Base-by-base conservation (phyloP, 2,113 vertebrate species). In the Oncorhynchus clarkii region DNA sequence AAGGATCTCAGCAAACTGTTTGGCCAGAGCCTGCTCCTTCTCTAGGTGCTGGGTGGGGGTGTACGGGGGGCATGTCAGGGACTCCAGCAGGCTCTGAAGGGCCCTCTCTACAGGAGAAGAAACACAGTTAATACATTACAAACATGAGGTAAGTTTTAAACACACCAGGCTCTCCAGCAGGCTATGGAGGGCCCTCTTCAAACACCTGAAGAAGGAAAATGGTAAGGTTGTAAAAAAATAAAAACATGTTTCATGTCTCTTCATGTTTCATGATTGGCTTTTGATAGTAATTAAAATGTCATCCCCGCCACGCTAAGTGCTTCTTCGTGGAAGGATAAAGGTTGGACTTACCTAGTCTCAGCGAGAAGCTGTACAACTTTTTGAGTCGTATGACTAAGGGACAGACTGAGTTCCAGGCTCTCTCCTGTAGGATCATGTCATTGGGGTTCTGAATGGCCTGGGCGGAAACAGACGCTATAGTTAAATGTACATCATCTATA, bases 391-490 rank as follows among this genome's bases (percentile, higher is more conserved):
- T 96, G 69, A 99, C 98, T 54, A 99, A 91, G 1, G 97, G 98
- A 78, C 98, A 99, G 20, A 99, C 98, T 0, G 97, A 94, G 89
- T 96, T 97, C 98, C 98, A 99, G 0, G 98, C 98, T 81, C 91
- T 95, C 85, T 99, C 98, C 86, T 99, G 98, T 80, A 97, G 94
- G 31, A 93, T 92, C 82, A 95, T 93, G 89, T 98, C 96, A 12
- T 88, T 97, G 54, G 98, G 97, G 80, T 99, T 99, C 88, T 99
- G 96, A 91, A 99, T 99, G 3, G 97, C 98, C 98, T 99, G 89
- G 54, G 88, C 67, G 57, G 57, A 70, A 65, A 71, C 3, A 76
- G 14, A 5, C 3, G 1, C 26, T 16, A 18, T 29, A 4, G 31
- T 39, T 67, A 12, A 22, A n/a, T 48, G 5, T 62, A 20, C 22